phyloP scores from a whole-genome alignment of 1,140 invertebrate species.

The Lasioglossum baleicum region DNA sequence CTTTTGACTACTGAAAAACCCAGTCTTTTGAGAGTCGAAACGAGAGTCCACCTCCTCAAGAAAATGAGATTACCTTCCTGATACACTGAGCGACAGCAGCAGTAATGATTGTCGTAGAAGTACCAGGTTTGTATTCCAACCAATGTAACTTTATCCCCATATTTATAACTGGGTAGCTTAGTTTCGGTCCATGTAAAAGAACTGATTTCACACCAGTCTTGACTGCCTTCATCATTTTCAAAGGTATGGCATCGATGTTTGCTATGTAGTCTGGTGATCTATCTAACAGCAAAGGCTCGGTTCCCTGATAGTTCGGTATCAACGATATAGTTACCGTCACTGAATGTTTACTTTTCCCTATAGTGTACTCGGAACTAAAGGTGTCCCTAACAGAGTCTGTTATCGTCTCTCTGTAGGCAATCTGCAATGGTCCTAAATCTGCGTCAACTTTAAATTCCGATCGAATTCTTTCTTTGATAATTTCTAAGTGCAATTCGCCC shows the following conservation, averaged over 20 bases:
- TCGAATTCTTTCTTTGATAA: constrained; percentile 92
- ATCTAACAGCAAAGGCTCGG: constrained; percentile 82
- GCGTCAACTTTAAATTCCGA: constrained; percentile 96
- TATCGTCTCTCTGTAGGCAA: constrained; percentile 94
- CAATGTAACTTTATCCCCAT: constrained; percentile 88
- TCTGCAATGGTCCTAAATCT: constrained; percentile 95
- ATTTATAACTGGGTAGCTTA: constrained; percentile 87
- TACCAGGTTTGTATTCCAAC: constrained; percentile 85
- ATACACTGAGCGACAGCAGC: constrained; percentile 90
- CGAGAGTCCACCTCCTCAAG: too few species aligned
- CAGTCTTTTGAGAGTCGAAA: too few species aligned
- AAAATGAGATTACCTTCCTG: constrained; percentile 81
- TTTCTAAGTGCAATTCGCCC: constrained; percentile 98
- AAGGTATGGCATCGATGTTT: constrained; percentile 83
- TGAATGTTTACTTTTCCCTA: constrained; percentile 82
- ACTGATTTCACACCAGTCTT: constrained; percentile 83
- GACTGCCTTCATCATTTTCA: constrained; percentile 82
- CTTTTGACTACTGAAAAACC: too few species aligned
- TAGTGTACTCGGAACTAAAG: constrained; percentile 83
- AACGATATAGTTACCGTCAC: constrained; percentile 83
- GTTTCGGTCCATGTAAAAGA: constrained; percentile 86
- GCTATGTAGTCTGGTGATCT: constrained; percentile 83
- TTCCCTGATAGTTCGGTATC: constrained; percentile 73
- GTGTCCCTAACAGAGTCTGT: constrained; percentile 79
- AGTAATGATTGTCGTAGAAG: constrained; percentile 88